These are phyloP conservation scores for Halcyon senegalensis DNA, from an alignment of 2,113 vertebrate species.

Conservation along the genomic window DNA sequence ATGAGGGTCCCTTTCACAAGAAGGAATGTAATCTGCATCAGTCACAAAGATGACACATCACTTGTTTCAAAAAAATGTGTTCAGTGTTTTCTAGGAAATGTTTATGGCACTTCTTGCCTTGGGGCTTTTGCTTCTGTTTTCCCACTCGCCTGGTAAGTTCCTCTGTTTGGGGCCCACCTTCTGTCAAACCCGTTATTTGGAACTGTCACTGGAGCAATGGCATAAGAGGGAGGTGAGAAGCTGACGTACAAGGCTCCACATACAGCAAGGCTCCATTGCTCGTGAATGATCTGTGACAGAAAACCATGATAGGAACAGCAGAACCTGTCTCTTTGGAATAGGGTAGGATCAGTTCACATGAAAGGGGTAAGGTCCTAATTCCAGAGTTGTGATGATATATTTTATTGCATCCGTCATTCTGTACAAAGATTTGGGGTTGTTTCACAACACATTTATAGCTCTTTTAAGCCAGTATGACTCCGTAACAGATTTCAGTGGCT, in stretches of 20 bases:
- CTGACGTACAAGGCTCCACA: rapidly evolving
- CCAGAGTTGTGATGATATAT: neutral
- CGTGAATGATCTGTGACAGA: neutral
- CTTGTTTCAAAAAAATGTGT: neutral
- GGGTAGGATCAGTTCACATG: neutral
- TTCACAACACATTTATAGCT: neutral
- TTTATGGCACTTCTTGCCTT: neutral
- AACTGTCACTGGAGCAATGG: neutral
- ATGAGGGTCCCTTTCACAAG: neutral
- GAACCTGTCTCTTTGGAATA: neutral
- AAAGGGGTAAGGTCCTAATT: neutral
- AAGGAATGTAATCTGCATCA: neutral
- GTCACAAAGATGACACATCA: neutral
- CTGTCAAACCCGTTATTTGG: neutral
- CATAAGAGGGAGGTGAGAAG: neutral
- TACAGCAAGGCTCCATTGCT: neutral
- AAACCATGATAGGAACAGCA: neutral
- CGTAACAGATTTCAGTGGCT: neutral
- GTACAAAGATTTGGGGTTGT: neutral
- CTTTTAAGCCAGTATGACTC: neutral
- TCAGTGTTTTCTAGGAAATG: neutral
- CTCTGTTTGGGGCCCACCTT: neutral
- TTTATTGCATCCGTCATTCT: neutral
- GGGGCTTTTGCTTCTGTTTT: neutral
- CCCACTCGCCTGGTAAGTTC: neutral